Evolutionary conservation across 2,888 invertebrate genomes (phyloP).

Genomic region (Campopleginae sp.): DNA sequence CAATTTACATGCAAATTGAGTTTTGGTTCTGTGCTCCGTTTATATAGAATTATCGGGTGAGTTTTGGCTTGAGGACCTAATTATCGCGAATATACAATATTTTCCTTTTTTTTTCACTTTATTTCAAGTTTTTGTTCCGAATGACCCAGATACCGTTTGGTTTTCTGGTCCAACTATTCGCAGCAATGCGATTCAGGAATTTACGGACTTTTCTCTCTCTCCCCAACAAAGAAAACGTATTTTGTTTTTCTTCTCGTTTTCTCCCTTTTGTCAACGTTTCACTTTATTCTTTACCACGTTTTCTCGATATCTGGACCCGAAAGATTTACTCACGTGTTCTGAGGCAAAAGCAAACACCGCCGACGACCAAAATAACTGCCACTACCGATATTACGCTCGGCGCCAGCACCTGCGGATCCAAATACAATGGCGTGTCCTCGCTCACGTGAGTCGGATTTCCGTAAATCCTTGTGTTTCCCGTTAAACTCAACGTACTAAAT

Average conservation of each 20-base stretch:
- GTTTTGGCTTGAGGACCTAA: constrained; percentile 46
- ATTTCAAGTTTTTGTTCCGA: constrained; percentile 40
- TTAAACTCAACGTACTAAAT: constrained; percentile 86
- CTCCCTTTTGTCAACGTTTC: constrained; percentile 20
- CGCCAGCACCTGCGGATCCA: constrained; percentile 85
- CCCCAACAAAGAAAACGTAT: not conserved
- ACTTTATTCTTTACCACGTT: not conserved
- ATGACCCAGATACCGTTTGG: not conserved
- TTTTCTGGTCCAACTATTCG: not conserved
- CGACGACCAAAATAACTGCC: constrained; percentile 86
- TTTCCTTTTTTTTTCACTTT: constrained; percentile 9
- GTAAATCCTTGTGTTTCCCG: constrained; percentile 83
- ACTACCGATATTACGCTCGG: constrained; percentile 85
- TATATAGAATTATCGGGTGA: constrained; percentile 46
- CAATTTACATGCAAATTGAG: constrained; percentile 67
- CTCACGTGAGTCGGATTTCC: constrained; percentile 77
- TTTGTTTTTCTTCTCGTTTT: constrained; percentile 18
- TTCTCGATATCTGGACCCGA: not conserved
- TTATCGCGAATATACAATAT: constrained; percentile 56
- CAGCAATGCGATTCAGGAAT: not conserved
- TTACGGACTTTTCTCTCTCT: not conserved
- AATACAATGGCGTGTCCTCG: constrained; percentile 82
- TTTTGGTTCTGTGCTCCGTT: constrained; percentile 20
- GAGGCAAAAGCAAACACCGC: constrained; percentile 86
- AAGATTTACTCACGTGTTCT: constrained; percentile 85